Evolutionary conservation across 2,113 vertebrate genomes (phyloP), one percentile per base, ranked within the genome.

Genomic region (Chloroceryle aenea): DNA sequence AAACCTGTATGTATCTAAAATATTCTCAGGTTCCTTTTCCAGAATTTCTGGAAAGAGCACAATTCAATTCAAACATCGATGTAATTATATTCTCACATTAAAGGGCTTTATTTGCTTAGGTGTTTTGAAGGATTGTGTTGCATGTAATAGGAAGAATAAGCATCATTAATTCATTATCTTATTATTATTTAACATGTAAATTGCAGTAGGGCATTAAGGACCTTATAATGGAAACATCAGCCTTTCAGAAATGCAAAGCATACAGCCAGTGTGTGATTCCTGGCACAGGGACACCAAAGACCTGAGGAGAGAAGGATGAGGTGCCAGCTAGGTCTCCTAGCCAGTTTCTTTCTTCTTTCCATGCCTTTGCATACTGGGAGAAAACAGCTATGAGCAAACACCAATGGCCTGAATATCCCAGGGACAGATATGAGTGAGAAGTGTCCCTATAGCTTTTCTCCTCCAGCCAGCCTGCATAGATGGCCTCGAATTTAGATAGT

Each of bases 131-230:
- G 2, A 67, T 32, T 88, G 23, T 55, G 21, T 21, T 84, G 32
- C 47, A 63, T 9, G 26, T 63, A 85, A 40, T 40, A 80, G 48
- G 50, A 83, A 73, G 78, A 89, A 66, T 66, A 85, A 76, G 20
- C 40, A 68, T 71, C 55, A 88, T 68, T 81, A 93, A 95, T 84
- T 69, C 59, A 73, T 89, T 80, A 84, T 55, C 45, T n/a, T 80
- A 34, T 58, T 77, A 66, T 48, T 91, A 79, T 56, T 89, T 79
- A 82, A 73, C 21, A 81, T 15, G 34, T 43, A 69, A 75, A 91
- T 71, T 88, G 64, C 34, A 90, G 64, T n/a, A 56, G 25, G 38
- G 14, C 32, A 50, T 40, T 26, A 90, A 86, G 15, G 36, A 83
- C 34, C 7, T 64, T 72, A 34, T 20, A 72, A 68, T 11, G 75